These are phyloP conservation scores for Rhinoptilus africanus DNA, from an alignment of 2,113 vertebrate species.

Conservation along the genomic window DNA sequence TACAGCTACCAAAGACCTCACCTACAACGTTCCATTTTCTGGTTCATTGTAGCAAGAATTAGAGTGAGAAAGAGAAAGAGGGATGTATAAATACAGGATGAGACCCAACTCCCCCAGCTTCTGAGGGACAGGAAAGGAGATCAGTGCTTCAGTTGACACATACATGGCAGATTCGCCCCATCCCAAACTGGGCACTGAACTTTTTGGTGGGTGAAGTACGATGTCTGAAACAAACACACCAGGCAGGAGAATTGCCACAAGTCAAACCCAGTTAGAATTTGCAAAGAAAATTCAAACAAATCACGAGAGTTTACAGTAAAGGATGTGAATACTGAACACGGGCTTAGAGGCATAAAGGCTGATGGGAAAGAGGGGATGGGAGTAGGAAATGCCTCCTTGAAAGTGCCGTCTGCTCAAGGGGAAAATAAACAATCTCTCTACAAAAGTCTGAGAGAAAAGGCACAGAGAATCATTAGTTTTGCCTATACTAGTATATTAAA, in stretches of 20 bases:
- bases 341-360: neutral
- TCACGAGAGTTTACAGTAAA: conserved; percentile 1
- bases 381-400: neutral
- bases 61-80: neutral
- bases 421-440: neutral
- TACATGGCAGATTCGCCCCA: neutral
- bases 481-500: neutral
- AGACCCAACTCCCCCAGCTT: neutral
- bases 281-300: conserved; percentile 61
- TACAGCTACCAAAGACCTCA: neutral
- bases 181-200: neutral
- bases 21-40: accelerated
- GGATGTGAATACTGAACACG: neutral
- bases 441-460: neutral
- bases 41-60: neutral
- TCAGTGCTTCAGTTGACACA: neutral
- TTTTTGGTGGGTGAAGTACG: neutral
- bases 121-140: neutral
- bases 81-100: neutral
- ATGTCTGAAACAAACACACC: neutral
- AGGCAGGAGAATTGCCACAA: neutral
- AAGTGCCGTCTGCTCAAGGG: neutral
- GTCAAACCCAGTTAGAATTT: conserved; percentile 24
- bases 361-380: neutral
- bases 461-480: neutral